Percentiles rank a stretch among this genome's conserved stretches.
phyloP scores from a whole-genome alignment of 1,140 invertebrate species.

The Phenacoccus solenopsis region DNA sequence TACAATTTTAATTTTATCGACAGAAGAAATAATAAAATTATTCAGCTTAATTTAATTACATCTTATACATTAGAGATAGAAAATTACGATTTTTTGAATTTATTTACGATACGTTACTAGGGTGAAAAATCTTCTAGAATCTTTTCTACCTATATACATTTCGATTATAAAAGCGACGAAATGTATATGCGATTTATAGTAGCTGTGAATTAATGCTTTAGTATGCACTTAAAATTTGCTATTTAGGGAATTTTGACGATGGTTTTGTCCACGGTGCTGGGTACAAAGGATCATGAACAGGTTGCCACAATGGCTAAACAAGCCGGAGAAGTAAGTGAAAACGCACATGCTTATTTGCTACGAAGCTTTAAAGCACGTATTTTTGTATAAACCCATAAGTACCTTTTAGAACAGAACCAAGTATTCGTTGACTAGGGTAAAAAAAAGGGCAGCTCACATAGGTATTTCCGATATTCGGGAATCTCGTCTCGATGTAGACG shows the following conservation, averaged over 20 bases:
- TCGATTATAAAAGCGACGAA: background rate
- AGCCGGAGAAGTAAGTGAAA: constrained; percentile 71
- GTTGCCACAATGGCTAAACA: constrained; percentile 82
- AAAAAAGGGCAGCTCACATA: too few species aligned
- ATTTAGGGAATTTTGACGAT: constrained; percentile 75
- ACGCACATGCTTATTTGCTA: constrained; percentile 18
- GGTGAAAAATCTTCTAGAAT: background rate
- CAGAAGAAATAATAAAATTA: too few species aligned
- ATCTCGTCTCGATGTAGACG: too few species aligned
- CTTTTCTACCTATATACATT: background rate
- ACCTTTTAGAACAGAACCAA: too few species aligned
- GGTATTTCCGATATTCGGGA: too few species aligned
- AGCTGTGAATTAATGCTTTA: constrained; percentile 16
- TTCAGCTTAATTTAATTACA: too few species aligned
- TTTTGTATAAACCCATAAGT: too few species aligned
- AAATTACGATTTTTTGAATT: too few species aligned
- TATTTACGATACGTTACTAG: background rate
- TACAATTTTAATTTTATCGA: too few species aligned
- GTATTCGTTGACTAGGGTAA: too few species aligned
- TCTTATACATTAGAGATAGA: too few species aligned
- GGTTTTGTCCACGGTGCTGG: constrained; percentile 72
- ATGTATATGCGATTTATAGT: background rate
- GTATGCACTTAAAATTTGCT: constrained; percentile 18
- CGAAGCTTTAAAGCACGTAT: background rate
- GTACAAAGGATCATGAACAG: constrained; percentile 75